Evolutionary conservation across 2,113 vertebrate species (phyloP), one percentile per base, ranked within the genome.

Genomic region (Anarrhichthys ocellatus): DNA sequence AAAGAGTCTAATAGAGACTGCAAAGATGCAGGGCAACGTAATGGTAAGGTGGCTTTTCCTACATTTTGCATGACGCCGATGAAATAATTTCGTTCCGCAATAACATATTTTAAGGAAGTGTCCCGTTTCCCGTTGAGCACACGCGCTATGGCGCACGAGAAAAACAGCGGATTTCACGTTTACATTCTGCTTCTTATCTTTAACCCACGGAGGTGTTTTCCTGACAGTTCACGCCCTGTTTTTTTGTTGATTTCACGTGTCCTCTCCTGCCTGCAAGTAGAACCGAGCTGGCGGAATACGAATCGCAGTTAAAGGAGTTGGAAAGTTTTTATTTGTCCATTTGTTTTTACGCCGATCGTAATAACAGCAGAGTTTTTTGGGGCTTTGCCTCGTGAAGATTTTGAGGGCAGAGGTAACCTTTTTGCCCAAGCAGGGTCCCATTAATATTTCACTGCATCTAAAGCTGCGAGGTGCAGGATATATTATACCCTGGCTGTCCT

Each of bases 11-110:
- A 98, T 99, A 34, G 97, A 99, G 93, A 99, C 97, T 0, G 98
- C 96, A 0, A 98, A 98, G 85, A 99, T 99, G 98, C 97, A 99
- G 90, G 98, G 98, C 4, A 98, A 99, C 94, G 82, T 99, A 48
- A 87, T 99, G 98, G 98, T 99, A 95, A 99, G 97, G 92, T 5
- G 10, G 38, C 46, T 69, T 68, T 59, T 20, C 0, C 2, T 15
- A 42, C 40, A 11, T 11, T 11, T 46, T 77, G 27, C 69, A 34
- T 83, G 77, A 72, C 63, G 76, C 64, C 56, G 76, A 18, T 48
- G 6, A 20, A 36, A 66, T 29, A 24, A 36, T 74, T 50, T 29
- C 40, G 27, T 10, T 22, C 9, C 15, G 5, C 42, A 9, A 0
- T 5, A 6, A 8, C 42, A 36, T 15, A 22, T 65, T n/a, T 64